Evolutionary conservation across 2,797 vertebrate genomes (phyloP).

Genomic region (Erethizon dorsatum): DNA sequence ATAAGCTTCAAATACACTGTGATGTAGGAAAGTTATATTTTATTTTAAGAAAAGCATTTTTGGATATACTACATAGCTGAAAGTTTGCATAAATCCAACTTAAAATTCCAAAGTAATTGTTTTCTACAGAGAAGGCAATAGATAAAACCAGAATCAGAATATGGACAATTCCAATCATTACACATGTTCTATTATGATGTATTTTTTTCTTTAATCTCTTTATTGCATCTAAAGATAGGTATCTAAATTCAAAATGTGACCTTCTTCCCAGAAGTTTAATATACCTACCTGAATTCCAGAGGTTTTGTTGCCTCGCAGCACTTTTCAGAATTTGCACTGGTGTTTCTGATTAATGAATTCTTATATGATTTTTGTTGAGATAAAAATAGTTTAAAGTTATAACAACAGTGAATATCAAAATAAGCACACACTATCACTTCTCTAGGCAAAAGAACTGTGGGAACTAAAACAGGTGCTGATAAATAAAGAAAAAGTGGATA

Average conservation of each 20-base stretch:
- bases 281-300: neutral
- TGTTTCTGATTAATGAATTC: slow-evolving; percentile 28
- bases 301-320: neutral
- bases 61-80: neutral
- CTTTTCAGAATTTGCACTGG: neutral
- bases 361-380: neutral
- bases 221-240: slow-evolving; percentile 19
- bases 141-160: neutral
- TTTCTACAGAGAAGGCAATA: neutral
- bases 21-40: neutral
- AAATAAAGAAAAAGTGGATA: neutral
- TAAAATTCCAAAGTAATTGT: slow-evolving; percentile 8
- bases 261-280: slow-evolving; percentile 20
- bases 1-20: neutral
- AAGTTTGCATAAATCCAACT: slow-evolving; percentile 10
- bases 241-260: slow-evolving; percentile 30
- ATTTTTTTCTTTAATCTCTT: neutral
- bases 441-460: neutral
- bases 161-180: neutral
- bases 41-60: slow-evolving; percentile 31
- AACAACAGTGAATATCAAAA: neutral
- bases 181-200: neutral
- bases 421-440: neutral
- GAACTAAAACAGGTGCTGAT: neutral
- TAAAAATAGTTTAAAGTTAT: neutral